Percentiles rank a stretch among this genome's conserved stretches.
These are phyloP conservation scores for Altica lythri DNA, from an alignment of 2,888 invertebrate genomes.

Conservation along the genomic window DNA sequence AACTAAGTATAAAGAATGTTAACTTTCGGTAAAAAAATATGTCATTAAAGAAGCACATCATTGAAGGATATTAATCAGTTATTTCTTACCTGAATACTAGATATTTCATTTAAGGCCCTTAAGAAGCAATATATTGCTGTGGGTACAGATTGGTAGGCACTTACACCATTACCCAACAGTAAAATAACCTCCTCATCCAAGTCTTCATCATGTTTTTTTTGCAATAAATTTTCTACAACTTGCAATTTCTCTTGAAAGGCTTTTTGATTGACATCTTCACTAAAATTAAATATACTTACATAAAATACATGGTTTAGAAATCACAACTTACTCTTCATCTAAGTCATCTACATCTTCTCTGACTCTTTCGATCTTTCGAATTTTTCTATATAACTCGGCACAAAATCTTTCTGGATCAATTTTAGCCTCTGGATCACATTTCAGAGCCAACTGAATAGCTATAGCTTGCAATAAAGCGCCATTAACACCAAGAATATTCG, in stretches of 20 bases:
- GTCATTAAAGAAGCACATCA: too few species aligned
- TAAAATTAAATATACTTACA: conserved; percentile 7
- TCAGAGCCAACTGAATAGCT: conserved; percentile 64
- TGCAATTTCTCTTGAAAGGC: conserved; percentile 63
- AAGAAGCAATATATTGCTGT: conserved; percentile 75
- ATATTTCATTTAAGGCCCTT: conserved; percentile 58
- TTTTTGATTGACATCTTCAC: conserved; percentile 10
- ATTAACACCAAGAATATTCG: conserved; percentile 61
- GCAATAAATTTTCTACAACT: conserved; percentile 60
- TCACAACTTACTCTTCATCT: conserved; percentile 31
- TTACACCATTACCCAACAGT: conserved; percentile 64
- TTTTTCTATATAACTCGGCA: conserved; percentile 60
- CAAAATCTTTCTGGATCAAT: conserved; percentile 61
- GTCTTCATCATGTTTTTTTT: conserved; percentile 52
- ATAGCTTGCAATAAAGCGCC: conserved; percentile 65
- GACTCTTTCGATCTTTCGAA: conserved; percentile 58
- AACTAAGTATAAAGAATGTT: too few species aligned
- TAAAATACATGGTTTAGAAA: not conserved
- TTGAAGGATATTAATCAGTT: too few species aligned
- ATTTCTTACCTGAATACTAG: conserved; percentile 57
- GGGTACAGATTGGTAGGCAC: conserved; percentile 72
- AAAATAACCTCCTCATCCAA: conserved; percentile 60
- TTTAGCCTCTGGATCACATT: conserved; percentile 54
- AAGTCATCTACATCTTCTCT: conserved; percentile 52
- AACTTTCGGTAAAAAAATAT: too few species aligned